phyloP scores from a whole-genome alignment of 2,797 vertebrate genomes.

The Chaetophractus vellerosus region DNA sequence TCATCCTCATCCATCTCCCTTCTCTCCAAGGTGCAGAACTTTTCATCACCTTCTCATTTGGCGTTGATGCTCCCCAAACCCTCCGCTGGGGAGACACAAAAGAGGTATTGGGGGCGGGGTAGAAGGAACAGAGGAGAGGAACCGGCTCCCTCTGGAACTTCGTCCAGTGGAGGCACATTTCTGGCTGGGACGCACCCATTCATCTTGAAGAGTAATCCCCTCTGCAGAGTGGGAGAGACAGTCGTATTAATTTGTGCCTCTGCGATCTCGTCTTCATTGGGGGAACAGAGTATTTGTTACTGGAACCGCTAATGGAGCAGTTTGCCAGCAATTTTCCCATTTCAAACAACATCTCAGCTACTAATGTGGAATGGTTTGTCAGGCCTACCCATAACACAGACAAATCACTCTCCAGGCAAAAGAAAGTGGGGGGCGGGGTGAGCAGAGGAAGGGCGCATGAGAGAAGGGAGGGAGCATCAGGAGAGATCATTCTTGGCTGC shows the following conservation, averaged over 20 bases:
- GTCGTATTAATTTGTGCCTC: constrained; percentile 88
- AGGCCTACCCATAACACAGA: constrained; percentile 91
- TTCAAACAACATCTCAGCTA: constrained; percentile 89
- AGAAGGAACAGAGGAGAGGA: constrained; percentile 45
- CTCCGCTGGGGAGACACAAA: constrained; percentile 35
- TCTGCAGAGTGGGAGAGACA: constrained; percentile 86
- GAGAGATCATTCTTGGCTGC: constrained; percentile 88
- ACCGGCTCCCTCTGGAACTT: constrained; percentile 55
- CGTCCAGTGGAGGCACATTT: constrained; percentile 67
- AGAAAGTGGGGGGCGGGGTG: constrained; percentile 63
- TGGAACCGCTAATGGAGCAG: constrained; percentile 89
- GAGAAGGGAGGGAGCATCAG: constrained; percentile 78
- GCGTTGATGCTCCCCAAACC: constrained; percentile 58
- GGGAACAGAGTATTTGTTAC: constrained; percentile 89
- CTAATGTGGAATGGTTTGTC: constrained; percentile 91
- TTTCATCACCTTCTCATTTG: constrained; percentile 82
- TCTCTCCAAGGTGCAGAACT: constrained; percentile 80
- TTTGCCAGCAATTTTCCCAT: constrained; percentile 90
- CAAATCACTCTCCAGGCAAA: constrained; percentile 88
- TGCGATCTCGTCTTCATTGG: constrained; percentile 87
- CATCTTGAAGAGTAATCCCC: constrained; percentile 89
- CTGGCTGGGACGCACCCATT: constrained; percentile 82
- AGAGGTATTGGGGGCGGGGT: neutral
- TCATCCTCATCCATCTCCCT: constrained; percentile 81
- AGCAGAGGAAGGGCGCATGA: constrained; percentile 66